Evolutionary conservation across 2,113 vertebrate genomes (phyloP), one percentile per base, ranked within the genome.

Genomic region (Prunella fulvescens): DNA sequence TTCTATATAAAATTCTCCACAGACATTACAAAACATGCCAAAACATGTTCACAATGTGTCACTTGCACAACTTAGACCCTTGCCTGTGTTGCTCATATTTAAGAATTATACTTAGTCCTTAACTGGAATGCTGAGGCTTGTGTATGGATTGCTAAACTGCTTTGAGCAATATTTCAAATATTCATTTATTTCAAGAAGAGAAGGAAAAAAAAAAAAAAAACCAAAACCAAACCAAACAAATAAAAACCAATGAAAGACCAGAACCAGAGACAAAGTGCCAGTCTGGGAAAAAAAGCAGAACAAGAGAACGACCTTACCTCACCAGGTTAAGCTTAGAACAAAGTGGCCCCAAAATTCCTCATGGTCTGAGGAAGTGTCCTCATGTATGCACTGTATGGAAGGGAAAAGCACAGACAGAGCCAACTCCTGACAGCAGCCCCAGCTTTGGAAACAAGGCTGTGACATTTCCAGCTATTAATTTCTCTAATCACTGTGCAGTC

Each of bases 361-460:
- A 1, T 23, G 35, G 9, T 44, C 37, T 48, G 16, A 61, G 35
- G 48, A 69, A 45, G 19, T 4, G 14, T 12, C 25, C 23, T 11
- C 2, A 0, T 24, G 58, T 4, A 2, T 5, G 24, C 14, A 11
- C 26, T 26, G 60, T 1, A 35, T 28, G 40, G 51, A 40, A 40
- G 20, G 45, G 44, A 23, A 58, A 56, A 79, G 29, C 47, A 42
- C 0, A 14, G 42, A 9, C 9, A 57, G 28, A 67, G 57, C 31
- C 78, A 44, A 31, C 33, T 47, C 56, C 80, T 26, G 62, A 66
- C 42, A 57, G 69, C 1, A 2, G 22, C 53, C 48, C 58, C 86
- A 82, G 83, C 90, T 71, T n/a, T 67, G 89, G 51, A 76, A 76
- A 79, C 37, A 79, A 51, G 60, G 22, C 78, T 67, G 19, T 29